phyloP scores from a whole-genome alignment of 2,113 vertebrate genomes.

The Plecturocebus donacophilus region DNA sequence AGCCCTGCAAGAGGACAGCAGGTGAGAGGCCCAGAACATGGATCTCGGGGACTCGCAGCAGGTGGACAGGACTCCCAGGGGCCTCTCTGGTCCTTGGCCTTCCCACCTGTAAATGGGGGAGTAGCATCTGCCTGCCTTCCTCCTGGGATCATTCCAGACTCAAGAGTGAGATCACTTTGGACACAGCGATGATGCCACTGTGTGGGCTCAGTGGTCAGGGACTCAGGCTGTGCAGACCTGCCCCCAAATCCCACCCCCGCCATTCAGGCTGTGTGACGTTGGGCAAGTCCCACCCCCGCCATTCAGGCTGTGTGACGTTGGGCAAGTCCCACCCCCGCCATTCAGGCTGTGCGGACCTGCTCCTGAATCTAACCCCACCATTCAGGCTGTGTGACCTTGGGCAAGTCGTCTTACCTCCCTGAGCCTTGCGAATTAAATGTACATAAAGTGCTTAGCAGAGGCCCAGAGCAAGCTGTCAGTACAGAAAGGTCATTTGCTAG shows the following conservation, averaged over 20 bases:
- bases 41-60: background rate
- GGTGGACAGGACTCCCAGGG: background rate
- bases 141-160: background rate
- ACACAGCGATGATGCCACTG: accelerated
- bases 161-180: accelerated
- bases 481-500: accelerated
- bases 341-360: background rate
- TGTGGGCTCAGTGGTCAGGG: background rate
- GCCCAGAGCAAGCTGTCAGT: background rate
- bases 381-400: background rate
- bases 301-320: accelerated
- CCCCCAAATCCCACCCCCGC: background rate
- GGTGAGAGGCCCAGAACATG: constrained; percentile 66
- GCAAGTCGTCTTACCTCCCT: background rate
- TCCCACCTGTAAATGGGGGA: background rate
- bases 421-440: background rate
- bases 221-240: background rate
- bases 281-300: background rate
- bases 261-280: background rate
- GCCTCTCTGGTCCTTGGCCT: background rate
- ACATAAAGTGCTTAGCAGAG: too few relatives aligned
- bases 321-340: background rate
- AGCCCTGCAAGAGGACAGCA: constrained; percentile 79
- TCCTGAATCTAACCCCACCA: background rate
- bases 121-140: background rate